Evolutionary conservation across 1,140 invertebrate species (phyloP).

Genomic region (Heliothis subflexa): DNA sequence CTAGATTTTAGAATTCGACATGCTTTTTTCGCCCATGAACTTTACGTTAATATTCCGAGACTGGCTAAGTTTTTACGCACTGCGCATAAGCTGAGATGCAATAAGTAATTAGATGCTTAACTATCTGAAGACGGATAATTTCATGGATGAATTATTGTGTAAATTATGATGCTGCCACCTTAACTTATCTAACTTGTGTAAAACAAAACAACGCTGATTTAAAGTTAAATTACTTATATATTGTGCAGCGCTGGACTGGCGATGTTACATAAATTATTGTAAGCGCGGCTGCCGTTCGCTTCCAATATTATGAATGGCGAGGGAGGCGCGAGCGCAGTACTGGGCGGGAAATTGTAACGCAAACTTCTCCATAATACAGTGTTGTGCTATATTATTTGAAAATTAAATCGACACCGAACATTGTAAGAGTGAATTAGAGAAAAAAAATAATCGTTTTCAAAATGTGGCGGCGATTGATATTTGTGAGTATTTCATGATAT

Average conservation of each 20-base stretch:
- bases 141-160: slow-evolving; percentile 64
- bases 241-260: slow-evolving; percentile 65
- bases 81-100: slow-evolving; percentile 11
- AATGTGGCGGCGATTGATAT: slow-evolving; percentile 54
- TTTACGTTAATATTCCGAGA: not conserved
- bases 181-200: slow-evolving; percentile 74
- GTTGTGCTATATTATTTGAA: slow-evolving; percentile 45
- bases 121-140: slow-evolving; percentile 57
- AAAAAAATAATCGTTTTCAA: slow-evolving; percentile 5
- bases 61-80: slow-evolving; percentile 46
- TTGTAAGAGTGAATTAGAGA: slow-evolving; percentile 43
- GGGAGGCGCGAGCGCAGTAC: slow-evolving; percentile 61
- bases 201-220: slow-evolving; percentile 70
- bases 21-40: slow-evolving; percentile 1
- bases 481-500: slow-evolving; percentile 52
- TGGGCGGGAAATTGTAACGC: slow-evolving; percentile 52
- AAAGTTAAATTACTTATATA: slow-evolving; percentile 68
- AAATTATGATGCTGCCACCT: slow-evolving; percentile 65
- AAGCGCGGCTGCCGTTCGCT: slow-evolving; percentile 63
- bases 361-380: slow-evolving; percentile 47
- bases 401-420: slow-evolving; percentile 14
- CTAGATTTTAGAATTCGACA: not conserved
- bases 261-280: slow-evolving; percentile 73
- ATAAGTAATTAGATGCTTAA: slow-evolving; percentile 48
- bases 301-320: slow-evolving; percentile 67